These are phyloP conservation scores for Gastrophryne carolinensis DNA, from an alignment of 2,797 vertebrate genomes.

Conservation along the genomic window DNA sequence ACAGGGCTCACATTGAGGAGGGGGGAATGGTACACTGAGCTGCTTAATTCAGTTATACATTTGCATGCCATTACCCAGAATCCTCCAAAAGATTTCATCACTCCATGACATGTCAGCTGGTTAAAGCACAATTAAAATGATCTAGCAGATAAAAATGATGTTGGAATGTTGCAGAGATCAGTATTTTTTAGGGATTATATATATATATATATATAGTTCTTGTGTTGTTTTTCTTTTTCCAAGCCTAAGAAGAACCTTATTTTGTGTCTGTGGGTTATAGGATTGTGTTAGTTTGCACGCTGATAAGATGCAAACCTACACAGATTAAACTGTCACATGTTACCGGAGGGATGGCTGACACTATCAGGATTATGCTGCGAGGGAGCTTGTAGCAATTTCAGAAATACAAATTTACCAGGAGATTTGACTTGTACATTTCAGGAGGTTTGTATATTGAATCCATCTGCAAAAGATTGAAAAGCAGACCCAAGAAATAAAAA, in stretches of 20 bases:
- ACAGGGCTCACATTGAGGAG: neutral
- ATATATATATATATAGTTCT: neutral
- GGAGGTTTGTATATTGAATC: conserved; percentile 54
- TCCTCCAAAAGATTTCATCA: conserved; percentile 30
- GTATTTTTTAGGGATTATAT: neutral
- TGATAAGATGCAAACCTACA: conserved; percentile 44
- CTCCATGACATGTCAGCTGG: conserved; percentile 11
- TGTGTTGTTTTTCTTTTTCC: neutral
- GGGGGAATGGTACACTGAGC: conserved; percentile 23
- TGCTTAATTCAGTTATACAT: conserved; percentile 40
- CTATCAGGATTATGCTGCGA: conserved; percentile 49
- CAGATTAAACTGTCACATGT: conserved; percentile 55
- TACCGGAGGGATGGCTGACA: conserved; percentile 46
- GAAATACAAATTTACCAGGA: conserved; percentile 44
- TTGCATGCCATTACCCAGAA: conserved; percentile 47
- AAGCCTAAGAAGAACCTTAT: neutral
- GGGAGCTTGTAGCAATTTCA: conserved; percentile 52
- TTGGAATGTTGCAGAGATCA: too few relatives aligned
- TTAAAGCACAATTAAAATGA: conserved; percentile 4
- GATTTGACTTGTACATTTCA: conserved; percentile 56
- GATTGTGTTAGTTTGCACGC: conserved; percentile 47
- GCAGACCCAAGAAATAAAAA: neutral
- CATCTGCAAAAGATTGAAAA: conserved; percentile 50
- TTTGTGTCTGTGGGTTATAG: conserved; percentile 11
- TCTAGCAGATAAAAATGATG: neutral